These are phyloP conservation scores for Napeogenes sylphis DNA, from an alignment of 2,888 invertebrate genomes.

Conservation along the genomic window DNA sequence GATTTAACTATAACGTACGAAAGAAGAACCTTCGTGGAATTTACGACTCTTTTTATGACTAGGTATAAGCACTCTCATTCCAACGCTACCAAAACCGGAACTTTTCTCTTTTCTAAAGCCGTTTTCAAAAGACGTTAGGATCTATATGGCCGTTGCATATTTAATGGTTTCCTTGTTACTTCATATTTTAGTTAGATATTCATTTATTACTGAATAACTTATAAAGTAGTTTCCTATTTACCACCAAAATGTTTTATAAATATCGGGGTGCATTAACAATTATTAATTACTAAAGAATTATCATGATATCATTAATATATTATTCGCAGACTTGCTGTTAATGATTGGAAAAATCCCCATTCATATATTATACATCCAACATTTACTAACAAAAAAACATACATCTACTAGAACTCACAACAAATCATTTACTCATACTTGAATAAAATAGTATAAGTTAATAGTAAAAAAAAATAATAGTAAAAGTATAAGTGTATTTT, in stretches of 20 bases:
- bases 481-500: too few species aligned
- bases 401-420: too few species aligned
- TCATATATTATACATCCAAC: constrained; percentile 78
- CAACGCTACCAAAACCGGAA: constrained; percentile 84
- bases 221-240: background rate
- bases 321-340: constrained; percentile 84
- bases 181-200: constrained; percentile 27
- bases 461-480: too few species aligned
- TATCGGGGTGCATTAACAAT: too few species aligned
- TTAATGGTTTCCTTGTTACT: constrained; percentile 64
- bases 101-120: constrained; percentile 94
- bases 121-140: constrained; percentile 92
- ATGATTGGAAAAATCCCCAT: constrained; percentile 96
- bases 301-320: constrained; percentile 1
- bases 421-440: too few species aligned
- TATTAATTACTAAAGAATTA: background rate
- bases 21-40: constrained; percentile 92
- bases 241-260: background rate
- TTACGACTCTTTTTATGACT: constrained; percentile 98
- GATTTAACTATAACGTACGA: constrained; percentile 97
- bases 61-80: constrained; percentile 93
- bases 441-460: too few species aligned
- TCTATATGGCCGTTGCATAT: constrained; percentile 92
- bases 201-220: background rate
- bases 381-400: too few species aligned